Evolutionary conservation across 2,797 vertebrate genomes (phyloP).

Genomic region (Gadopsis marmoratus): DNA sequence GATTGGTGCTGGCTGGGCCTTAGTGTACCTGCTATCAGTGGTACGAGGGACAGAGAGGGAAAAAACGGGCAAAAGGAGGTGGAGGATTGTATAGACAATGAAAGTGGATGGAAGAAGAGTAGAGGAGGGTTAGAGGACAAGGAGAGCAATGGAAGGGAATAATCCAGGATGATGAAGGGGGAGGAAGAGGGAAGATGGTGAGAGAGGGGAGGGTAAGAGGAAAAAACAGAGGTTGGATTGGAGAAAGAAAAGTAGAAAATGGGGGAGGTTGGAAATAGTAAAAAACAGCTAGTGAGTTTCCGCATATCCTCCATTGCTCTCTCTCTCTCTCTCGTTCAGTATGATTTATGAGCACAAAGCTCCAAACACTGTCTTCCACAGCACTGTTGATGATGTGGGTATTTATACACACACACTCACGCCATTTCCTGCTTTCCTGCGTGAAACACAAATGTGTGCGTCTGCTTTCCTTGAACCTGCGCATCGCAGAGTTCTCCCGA

Average conservation of each 20-base stretch:
- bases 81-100: constrained; percentile 51
- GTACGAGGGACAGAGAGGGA: constrained; percentile 6
- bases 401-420: constrained; percentile 61
- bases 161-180: constrained; percentile 41
- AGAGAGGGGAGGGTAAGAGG: not conserved
- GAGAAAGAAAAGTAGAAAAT: constrained; percentile 34
- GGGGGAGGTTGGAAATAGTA: constrained; percentile 42
- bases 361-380: constrained; percentile 60
- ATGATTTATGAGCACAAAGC: constrained; percentile 74
- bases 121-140: constrained; percentile 64
- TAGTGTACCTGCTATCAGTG: constrained; percentile 52
- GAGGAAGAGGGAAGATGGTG: not conserved
- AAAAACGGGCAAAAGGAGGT: constrained; percentile 28
- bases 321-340: constrained; percentile 34
- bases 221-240: not conserved
- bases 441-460: constrained; percentile 12
- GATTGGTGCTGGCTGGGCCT: constrained; percentile 50
- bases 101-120: constrained; percentile 33
- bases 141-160: constrained; percentile 40
- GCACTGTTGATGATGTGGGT: constrained; percentile 66
- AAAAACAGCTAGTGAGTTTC: constrained; percentile 46
- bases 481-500: constrained; percentile 46
- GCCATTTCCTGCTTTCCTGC: constrained; percentile 33
- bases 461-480: constrained; percentile 22
- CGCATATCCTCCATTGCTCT: constrained; percentile 23